These are phyloP conservation scores for Brachycybe producta DNA, from an alignment of 2,888 invertebrate genomes.

Conservation along the genomic window DNA sequence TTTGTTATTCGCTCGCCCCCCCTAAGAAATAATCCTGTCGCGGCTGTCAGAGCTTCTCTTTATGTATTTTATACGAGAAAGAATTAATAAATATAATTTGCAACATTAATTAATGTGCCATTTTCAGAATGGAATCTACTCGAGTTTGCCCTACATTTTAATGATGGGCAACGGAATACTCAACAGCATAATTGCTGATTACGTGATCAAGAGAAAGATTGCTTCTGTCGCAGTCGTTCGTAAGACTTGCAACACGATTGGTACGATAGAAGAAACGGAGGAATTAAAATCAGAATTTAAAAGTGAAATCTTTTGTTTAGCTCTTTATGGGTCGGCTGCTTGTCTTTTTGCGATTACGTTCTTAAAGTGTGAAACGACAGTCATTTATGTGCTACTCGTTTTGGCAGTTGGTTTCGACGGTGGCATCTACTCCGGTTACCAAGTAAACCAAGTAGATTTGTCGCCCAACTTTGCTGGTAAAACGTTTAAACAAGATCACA, in stretches of 20 bases:
- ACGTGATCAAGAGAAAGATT: slow-evolving; percentile 4
- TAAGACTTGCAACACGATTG: slow-evolving; percentile 9
- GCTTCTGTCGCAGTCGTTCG: slow-evolving; percentile 7
- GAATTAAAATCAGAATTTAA: background rate
- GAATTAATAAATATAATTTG: background rate
- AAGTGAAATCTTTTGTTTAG: background rate
- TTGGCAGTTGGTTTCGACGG: slow-evolving; percentile 24
- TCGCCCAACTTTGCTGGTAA: slow-evolving; percentile 26
- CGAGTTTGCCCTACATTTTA: slow-evolving; percentile 14
- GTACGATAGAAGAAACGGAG: slow-evolving; percentile 1
- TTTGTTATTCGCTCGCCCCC: too few relatives aligned
- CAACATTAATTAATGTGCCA: background rate
- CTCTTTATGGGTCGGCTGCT: slow-evolving; percentile 6
- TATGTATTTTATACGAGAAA: too few relatives aligned
- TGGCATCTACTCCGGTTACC: slow-evolving; percentile 24
- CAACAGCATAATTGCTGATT: slow-evolving; percentile 10
- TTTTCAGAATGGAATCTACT: slow-evolving; percentile 15
- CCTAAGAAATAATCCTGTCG: too few relatives aligned
- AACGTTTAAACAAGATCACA: background rate
- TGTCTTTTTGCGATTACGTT: slow-evolving; percentile 11
- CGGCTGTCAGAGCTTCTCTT: too few relatives aligned
- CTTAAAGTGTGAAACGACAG: slow-evolving; percentile 11
- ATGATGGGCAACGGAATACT: slow-evolving; percentile 10
- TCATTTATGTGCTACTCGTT: slow-evolving; percentile 14
- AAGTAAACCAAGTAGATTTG: slow-evolving; percentile 25